These are phyloP conservation scores for Pardosa pseudoannulata DNA, from an alignment of 2,888 invertebrate genomes.

Conservation along the genomic window DNA sequence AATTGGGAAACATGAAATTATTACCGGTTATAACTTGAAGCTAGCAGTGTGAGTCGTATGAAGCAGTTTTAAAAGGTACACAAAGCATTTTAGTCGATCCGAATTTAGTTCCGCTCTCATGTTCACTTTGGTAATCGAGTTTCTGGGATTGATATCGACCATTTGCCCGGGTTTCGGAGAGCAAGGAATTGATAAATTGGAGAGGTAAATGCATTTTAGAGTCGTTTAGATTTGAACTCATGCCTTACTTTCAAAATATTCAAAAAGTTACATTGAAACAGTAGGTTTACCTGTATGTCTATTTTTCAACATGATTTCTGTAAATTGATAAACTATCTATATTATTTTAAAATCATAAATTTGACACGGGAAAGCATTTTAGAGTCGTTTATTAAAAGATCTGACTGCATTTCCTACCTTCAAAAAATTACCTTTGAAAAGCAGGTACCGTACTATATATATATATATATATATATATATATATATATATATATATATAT, in stretches of 20 bases:
- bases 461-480: no score
- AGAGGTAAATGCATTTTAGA: conserved; percentile 61
- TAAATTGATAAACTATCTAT: no score
- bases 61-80: conserved; percentile 48
- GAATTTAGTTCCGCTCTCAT: conserved; percentile 45
- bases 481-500: no score
- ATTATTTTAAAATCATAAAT: no score
- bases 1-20: conserved; percentile 56
- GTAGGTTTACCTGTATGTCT: background rate
- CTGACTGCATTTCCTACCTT: no score
- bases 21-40: conserved; percentile 61
- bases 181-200: background rate
- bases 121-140: conserved; percentile 29
- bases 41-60: conserved; percentile 39
- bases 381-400: no score
- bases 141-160: conserved; percentile 36
- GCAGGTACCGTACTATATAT: no score
- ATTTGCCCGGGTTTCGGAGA: conserved; percentile 13
- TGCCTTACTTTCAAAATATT: background rate
- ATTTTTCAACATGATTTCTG: no score
- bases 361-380: no score
- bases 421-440: no score
- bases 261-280: background rate
- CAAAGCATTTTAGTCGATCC: conserved; percentile 36
- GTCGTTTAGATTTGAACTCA: conserved; percentile 10